Evolutionary conservation across 2,888 invertebrate species (phyloP).

Genomic region (Portevinia maculata): DNA sequence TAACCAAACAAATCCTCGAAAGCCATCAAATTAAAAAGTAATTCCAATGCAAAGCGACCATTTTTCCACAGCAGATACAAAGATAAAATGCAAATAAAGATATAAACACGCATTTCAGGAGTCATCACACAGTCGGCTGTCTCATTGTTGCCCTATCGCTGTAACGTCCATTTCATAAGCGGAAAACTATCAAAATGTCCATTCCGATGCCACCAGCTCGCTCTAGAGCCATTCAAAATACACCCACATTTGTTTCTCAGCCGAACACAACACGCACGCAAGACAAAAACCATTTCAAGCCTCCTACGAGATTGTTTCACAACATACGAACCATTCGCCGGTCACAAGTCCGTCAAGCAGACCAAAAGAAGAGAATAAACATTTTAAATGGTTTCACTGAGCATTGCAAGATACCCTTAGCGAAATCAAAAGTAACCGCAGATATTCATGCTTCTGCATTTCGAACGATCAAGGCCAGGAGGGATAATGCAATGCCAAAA

Average conservation of each 20-base stretch:
- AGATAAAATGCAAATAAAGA: slow-evolving; percentile 56
- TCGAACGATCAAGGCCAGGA: slow-evolving; percentile 52
- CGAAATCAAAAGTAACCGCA: slow-evolving; percentile 61
- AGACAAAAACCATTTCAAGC: slow-evolving; percentile 41
- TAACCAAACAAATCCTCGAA: slow-evolving; percentile 46
- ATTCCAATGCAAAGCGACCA: slow-evolving; percentile 35
- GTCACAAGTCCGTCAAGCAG: slow-evolving; percentile 58
- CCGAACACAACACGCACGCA: slow-evolving; percentile 20
- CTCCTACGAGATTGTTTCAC: slow-evolving; percentile 72
- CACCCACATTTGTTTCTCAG: slow-evolving; percentile 57
- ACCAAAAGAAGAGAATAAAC: slow-evolving; percentile 61
- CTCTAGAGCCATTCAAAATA: slow-evolving; percentile 57
- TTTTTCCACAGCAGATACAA: slow-evolving; percentile 37
- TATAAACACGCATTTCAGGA: slow-evolving; percentile 51
- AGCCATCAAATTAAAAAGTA: slow-evolving; percentile 66
- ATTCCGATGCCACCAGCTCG: slow-evolving; percentile 62
- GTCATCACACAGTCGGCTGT: slow-evolving; percentile 18
- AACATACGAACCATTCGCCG: slow-evolving; percentile 52
- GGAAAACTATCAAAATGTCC: slow-evolving; percentile 69
- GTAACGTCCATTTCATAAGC: slow-evolving; percentile 38
- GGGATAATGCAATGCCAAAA: slow-evolving; percentile 1
- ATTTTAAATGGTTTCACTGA: slow-evolving; percentile 24
- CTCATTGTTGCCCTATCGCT: not conserved
- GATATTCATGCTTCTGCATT: slow-evolving; percentile 19
- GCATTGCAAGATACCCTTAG: slow-evolving; percentile 13